Conservation (phyloP, 2,888 invertebrate genomes). For the Drosophila stalkeri region DNA sequence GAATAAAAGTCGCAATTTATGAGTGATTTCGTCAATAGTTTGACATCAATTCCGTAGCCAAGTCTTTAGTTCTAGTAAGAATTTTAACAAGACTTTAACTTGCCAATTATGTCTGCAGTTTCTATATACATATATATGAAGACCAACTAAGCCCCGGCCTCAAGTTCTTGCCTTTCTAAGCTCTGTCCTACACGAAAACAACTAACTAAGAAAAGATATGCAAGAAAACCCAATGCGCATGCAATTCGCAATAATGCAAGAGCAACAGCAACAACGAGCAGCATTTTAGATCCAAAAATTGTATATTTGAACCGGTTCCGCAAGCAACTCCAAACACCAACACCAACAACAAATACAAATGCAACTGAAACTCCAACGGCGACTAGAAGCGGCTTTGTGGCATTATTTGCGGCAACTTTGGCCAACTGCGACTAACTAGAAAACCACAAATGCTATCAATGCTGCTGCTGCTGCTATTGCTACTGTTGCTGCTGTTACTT, state of each 20-base stretch:
- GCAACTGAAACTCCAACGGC: conserved; percentile 6
- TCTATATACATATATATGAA: background rate
- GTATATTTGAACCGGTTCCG: conserved; percentile 73
- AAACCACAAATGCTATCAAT: conserved; percentile 53
- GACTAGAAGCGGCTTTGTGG: conserved; percentile 44
- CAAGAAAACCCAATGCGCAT: conserved; percentile 55
- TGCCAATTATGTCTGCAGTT: background rate
- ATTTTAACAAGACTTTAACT: background rate
- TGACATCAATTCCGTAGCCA: conserved; percentile 67
- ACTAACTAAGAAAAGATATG: conserved; percentile 47
- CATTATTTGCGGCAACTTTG: conserved; percentile 70
- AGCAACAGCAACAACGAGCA: conserved; percentile 33
- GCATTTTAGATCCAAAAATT: conserved; percentile 67
- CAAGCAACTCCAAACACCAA: conserved; percentile 32
- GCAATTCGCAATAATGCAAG: conserved; percentile 63
- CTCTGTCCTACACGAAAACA: conserved; percentile 36
- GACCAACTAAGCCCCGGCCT: background rate
- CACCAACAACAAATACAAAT: conserved; percentile 8
- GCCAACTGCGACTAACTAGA: conserved; percentile 61
- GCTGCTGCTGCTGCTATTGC: conserved; percentile 2
- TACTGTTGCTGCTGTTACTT: conserved; percentile 1
- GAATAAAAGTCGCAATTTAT: background rate
- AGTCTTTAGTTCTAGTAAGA: conserved; percentile 66
- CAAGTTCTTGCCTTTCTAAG: conserved; percentile 31
- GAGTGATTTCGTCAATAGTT: background rate